These are phyloP conservation scores for Hystrix cristata DNA, from an alignment of 2,113 vertebrate genomes.

Conservation along the genomic window DNA sequence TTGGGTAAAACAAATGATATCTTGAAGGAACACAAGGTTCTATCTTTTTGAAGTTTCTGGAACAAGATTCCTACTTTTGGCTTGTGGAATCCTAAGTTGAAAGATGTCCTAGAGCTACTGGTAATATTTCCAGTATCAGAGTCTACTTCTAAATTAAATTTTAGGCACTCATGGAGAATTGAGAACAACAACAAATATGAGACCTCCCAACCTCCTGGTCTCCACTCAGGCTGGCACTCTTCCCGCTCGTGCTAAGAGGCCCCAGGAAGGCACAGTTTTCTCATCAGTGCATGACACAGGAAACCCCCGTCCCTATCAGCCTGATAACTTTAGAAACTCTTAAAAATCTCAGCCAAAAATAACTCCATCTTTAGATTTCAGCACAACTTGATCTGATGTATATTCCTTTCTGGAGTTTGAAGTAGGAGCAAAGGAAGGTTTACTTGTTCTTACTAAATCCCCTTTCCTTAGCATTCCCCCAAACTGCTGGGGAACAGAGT, in stretches of 20 bases:
- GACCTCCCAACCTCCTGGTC: background rate
- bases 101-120: conserved; percentile 20
- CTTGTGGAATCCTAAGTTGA: conserved; percentile 9
- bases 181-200: background rate
- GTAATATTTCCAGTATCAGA: conserved; percentile 9
- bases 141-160: conserved; percentile 43
- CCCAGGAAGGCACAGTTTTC: conserved; percentile 32
- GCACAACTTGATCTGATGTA: conserved; percentile 30
- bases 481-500: background rate
- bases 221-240: background rate
- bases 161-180: background rate
- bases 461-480: background rate
- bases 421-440: background rate
- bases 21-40: background rate
- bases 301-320: conserved; percentile 18
- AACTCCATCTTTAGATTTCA: conserved; percentile 26
- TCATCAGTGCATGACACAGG: conserved; percentile 38
- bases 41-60: background rate
- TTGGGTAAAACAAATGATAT: background rate
- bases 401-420: conserved; percentile 8
- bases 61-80: background rate
- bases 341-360: conserved; percentile 54
- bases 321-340: conserved; percentile 57
- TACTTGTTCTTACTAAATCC: background rate
- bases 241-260: background rate